Evolutionary conservation across 2,888 invertebrate genomes (phyloP).

Genomic region (Stenodema calcarata): DNA sequence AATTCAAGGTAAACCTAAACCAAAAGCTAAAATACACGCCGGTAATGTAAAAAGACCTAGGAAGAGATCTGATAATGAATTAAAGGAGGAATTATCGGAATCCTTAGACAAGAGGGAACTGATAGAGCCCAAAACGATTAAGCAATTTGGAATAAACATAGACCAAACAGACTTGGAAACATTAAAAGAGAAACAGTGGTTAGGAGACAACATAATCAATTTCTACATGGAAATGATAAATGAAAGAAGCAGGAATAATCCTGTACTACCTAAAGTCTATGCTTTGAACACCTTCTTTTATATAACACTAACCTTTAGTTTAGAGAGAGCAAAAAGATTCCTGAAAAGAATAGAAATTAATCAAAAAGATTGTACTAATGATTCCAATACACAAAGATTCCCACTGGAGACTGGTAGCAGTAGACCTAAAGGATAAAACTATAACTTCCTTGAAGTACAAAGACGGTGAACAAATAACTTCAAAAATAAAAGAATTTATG

Average conservation of each 20-base stretch:
- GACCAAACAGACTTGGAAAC: not conserved
- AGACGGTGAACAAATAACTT: too few species aligned
- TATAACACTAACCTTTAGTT: too few species aligned
- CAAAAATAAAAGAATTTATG: too few species aligned
- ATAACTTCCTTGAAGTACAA: too few species aligned
- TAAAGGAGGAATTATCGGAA: not conserved
- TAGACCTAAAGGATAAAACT: too few species aligned
- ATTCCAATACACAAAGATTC: too few species aligned
- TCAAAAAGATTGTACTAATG: too few species aligned
- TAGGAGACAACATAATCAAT: not conserved
- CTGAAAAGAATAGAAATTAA: too few species aligned
- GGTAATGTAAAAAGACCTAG: conserved; percentile 23
- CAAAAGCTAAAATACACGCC: not conserved
- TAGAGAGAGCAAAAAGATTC: too few species aligned
- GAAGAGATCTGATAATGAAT: not conserved
- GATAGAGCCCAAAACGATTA: not conserved
- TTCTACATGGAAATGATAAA: not conserved
- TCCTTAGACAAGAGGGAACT: not conserved
- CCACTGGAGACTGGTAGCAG: too few species aligned
- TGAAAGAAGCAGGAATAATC: not conserved
- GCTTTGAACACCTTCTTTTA: too few species aligned
- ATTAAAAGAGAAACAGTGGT: not conserved
- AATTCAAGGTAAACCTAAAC: not conserved
- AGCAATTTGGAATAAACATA: not conserved
- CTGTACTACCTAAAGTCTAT: too few species aligned